These are phyloP conservation scores for Chloropsis hardwickii DNA, from an alignment of 2,113 vertebrate species.

Conservation along the genomic window DNA sequence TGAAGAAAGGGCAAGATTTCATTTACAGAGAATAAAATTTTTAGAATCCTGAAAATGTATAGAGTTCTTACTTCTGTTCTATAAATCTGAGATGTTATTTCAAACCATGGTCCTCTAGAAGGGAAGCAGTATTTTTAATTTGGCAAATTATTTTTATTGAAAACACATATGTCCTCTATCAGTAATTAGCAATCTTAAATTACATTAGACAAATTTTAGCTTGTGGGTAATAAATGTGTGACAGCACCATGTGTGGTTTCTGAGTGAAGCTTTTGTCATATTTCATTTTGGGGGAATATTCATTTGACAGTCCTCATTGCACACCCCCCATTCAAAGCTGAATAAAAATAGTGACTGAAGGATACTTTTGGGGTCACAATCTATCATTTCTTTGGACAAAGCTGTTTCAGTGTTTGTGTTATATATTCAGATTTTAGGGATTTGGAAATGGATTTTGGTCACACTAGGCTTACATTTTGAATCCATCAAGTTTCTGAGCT, in stretches of 20 bases:
- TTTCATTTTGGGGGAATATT: not conserved
- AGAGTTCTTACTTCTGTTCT: not conserved
- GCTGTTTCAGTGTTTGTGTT: not conserved
- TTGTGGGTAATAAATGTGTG: not conserved
- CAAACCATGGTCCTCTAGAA: not conserved
- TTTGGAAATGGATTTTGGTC: not conserved
- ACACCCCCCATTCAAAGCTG: not conserved
- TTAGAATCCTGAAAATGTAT: not conserved
- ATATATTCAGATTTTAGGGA: not conserved
- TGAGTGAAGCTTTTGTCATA: not conserved
- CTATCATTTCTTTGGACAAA: not conserved
- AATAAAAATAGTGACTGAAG: not conserved
- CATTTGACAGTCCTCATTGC: not conserved
- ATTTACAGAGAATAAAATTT: not conserved
- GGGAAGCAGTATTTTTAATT: not conserved
- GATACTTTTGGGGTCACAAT: not conserved
- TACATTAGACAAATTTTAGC: not conserved
- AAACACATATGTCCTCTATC: conserved; percentile 6
- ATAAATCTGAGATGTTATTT: not conserved
- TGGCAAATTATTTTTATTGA: not conserved
- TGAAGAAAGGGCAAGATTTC: not conserved
- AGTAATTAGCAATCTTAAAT: conserved; percentile 11
- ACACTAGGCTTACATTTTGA: not conserved
- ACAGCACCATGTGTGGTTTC: not conserved
- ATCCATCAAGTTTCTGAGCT: not conserved